phyloP scores from a whole-genome alignment of 1,140 invertebrate genomes.

The Bombus pyrosoma region DNA sequence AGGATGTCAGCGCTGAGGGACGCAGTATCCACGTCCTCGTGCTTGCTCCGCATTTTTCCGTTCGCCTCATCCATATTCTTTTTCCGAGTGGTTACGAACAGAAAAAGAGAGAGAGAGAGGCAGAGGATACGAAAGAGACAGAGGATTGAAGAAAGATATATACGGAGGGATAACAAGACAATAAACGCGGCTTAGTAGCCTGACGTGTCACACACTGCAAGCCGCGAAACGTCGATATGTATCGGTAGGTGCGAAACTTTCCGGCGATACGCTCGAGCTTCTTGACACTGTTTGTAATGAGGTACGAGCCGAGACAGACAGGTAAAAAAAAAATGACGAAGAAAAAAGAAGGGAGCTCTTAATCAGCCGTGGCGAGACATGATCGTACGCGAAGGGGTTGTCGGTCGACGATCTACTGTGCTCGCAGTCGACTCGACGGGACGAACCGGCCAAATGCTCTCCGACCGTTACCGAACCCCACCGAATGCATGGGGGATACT shows the following conservation, averaged over 20 bases:
- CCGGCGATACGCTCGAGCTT: neutral
- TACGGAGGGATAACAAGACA: neutral
- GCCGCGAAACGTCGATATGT: conserved; percentile 42
- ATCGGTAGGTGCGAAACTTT: neutral
- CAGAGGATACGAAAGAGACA: neutral
- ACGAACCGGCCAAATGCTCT: conserved; percentile 26
- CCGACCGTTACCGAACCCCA: conserved; percentile 35
- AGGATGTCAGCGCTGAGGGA: conserved; percentile 83
- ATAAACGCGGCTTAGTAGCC: conserved; percentile 12
- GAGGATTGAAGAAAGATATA: neutral
- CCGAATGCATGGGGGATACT: conserved; percentile 30
- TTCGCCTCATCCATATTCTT: conserved; percentile 47
- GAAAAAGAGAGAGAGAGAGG: neutral
- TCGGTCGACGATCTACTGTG: conserved; percentile 59
- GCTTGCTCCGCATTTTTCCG: conserved; percentile 49
- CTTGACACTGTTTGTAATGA: neutral
- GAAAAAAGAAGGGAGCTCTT: neutral
- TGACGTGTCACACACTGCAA: conserved; percentile 22
- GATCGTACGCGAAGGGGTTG: conserved; percentile 50
- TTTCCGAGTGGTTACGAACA: neutral
- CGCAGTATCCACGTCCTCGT: conserved; percentile 68
- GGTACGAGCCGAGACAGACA: neutral
- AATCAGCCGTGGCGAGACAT: conserved; percentile 27
- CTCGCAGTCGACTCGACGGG: conserved; percentile 38
- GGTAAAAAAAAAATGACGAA: neutral